A percentile compares a stretch with the other conserved stretches of the same genome.
These are phyloP conservation scores for Palythoa grandiflora DNA, from an alignment of 92 coral and sea anemone genomes.

Conservation along the genomic window DNA sequence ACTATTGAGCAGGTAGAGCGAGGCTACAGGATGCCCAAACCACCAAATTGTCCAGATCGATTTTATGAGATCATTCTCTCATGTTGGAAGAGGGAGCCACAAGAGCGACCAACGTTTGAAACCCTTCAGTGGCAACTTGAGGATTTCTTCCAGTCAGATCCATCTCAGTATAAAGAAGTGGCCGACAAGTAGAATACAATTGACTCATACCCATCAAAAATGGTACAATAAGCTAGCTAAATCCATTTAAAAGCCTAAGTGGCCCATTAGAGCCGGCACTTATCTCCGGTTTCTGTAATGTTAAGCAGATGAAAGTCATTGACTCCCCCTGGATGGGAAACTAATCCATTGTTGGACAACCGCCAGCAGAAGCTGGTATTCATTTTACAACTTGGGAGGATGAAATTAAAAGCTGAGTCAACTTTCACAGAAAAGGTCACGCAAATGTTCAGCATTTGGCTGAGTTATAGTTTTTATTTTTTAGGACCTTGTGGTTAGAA, in stretches of 20 bases:
- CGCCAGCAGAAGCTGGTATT: no score
- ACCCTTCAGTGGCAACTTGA: constrained; percentile 95
- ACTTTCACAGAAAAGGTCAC: no score
- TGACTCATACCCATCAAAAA: background rate
- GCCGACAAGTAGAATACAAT: constrained; percentile 42
- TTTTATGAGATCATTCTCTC: constrained; percentile 86
- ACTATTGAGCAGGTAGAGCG: constrained; percentile 91
- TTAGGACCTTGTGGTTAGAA: no score
- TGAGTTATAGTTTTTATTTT: no score
- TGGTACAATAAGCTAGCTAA: background rate
- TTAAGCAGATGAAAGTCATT: no score
- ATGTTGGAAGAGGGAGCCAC: constrained; percentile 84
- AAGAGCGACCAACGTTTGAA: constrained; percentile 94
- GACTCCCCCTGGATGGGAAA: no score
- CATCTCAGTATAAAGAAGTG: constrained; percentile 86
- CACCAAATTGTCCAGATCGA: constrained; percentile 79
- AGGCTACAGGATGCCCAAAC: constrained; percentile 96
- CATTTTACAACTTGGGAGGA: background rate
- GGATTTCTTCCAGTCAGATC: constrained; percentile 83
- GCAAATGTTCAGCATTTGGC: no score
- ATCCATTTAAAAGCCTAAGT: no score
- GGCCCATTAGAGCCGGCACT: no score
- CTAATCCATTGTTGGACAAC: no score
- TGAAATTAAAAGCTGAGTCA: background rate
- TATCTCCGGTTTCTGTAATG: no score